Conservation (phyloP, 2,797 vertebrate genomes). For the Syngnathus acus region DNA sequence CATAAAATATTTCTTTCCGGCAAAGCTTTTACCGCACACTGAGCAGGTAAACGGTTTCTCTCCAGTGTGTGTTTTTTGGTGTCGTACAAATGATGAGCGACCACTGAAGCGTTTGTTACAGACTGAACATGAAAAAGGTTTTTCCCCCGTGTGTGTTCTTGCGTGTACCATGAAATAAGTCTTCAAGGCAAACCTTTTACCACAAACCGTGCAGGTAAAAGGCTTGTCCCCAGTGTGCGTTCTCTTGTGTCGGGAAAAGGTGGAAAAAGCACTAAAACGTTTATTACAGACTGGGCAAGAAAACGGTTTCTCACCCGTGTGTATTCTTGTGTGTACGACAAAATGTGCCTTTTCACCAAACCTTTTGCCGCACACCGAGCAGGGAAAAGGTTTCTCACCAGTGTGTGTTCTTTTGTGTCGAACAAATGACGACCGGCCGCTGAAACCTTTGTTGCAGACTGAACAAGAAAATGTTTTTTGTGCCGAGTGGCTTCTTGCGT, state of each 20-base stretch:
- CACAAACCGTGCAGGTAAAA: neutral
- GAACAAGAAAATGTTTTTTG: neutral
- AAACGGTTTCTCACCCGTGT: conserved; percentile 4
- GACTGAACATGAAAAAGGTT: neutral
- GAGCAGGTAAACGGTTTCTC: neutral
- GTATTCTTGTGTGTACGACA: neutral
- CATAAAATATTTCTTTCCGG: neutral
- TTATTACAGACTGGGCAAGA: neutral
- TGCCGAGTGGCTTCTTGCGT: neutral
- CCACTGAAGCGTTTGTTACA: neutral
- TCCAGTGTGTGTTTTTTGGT: neutral
- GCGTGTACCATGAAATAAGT: neutral
- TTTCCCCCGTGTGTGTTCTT: neutral
- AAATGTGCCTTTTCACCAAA: conserved; percentile 2
- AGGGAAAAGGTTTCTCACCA: conserved; percentile 1
- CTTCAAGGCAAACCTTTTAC: neutral
- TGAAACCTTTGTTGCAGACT: neutral
- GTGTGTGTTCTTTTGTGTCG: conserved; percentile 2
- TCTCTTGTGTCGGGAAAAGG: neutral
- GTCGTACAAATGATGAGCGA: neutral
- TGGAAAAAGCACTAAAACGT: neutral
- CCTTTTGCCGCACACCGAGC: conserved; percentile 4
- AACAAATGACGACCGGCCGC: neutral
- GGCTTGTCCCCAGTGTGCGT: neutral
- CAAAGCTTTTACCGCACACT: neutral